These are phyloP conservation scores for Chelmon rostratus DNA, from an alignment of 2,797 vertebrate species.

Conservation along the genomic window DNA sequence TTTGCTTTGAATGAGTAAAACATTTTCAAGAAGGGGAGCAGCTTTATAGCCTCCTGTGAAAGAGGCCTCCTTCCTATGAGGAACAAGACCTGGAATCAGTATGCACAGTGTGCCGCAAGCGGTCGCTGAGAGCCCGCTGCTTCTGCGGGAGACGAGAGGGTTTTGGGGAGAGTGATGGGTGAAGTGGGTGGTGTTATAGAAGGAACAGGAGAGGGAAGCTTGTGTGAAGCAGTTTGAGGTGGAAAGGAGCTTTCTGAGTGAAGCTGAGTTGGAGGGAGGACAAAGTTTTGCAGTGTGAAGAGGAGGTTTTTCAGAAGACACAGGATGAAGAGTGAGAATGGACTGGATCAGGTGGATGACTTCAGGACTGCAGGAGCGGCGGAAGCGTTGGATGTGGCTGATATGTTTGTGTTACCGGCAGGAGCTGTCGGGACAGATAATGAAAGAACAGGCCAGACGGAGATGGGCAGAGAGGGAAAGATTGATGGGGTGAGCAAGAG, in stretches of 20 bases:
- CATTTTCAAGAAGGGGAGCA: neutral
- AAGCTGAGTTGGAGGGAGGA: conserved; percentile 2
- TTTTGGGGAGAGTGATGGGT: conserved; percentile 9
- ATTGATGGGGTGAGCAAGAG: conserved; percentile 25
- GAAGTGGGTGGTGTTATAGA: neutral
- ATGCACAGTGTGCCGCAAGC: no score
- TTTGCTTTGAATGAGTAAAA: neutral
- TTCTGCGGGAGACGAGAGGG: neutral
- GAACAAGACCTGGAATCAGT: neutral
- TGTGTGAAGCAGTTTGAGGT: conserved; percentile 3
- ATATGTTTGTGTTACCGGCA: conserved; percentile 6
- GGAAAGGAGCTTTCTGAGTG: neutral
- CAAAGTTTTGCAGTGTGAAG: neutral
- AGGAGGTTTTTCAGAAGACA: neutral
- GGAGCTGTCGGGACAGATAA: conserved; percentile 19
- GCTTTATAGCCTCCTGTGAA: neutral
- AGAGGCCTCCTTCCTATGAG: neutral
- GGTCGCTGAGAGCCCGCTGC: neutral
- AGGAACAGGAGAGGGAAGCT: neutral
- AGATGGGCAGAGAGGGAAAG: conserved; percentile 15
- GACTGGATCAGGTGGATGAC: no score
- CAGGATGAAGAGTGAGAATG: no score
- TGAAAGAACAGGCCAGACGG: conserved; percentile 37
- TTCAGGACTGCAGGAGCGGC: neutral
- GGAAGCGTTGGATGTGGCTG: neutral